Conservation (phyloP, 2,888 invertebrate species). For the Conomelus anceps region DNA sequence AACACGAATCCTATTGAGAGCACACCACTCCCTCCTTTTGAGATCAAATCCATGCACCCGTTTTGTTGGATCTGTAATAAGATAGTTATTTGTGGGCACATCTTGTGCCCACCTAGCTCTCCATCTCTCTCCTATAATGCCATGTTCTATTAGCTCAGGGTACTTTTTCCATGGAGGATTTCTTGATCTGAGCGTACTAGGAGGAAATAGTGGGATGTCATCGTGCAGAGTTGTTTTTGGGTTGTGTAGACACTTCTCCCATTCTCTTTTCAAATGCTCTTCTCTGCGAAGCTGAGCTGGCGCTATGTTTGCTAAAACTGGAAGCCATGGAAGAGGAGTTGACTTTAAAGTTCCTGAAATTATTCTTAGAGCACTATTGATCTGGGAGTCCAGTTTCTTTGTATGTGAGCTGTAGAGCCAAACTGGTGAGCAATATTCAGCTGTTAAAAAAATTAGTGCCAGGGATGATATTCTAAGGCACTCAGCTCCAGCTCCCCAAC, state of each 20-base stretch:
- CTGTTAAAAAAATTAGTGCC: background rate
- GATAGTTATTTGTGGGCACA: too few relatives aligned
- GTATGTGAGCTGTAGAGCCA: too few relatives aligned
- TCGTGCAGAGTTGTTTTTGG: background rate
- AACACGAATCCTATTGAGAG: background rate
- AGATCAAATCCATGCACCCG: background rate
- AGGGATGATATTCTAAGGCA: constrained; percentile 6
- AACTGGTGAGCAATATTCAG: background rate
- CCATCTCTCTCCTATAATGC: background rate
- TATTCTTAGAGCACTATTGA: background rate
- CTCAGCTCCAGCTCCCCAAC: constrained; percentile 3
- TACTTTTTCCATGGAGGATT: too few relatives aligned
- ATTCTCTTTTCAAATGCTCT: background rate
- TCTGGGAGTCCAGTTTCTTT: background rate
- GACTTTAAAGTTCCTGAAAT: background rate
- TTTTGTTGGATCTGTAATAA: background rate
- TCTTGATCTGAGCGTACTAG: background rate
- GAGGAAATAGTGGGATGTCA: background rate
- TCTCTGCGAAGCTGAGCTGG: background rate
- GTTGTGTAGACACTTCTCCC: background rate
- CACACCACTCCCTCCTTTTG: background rate
- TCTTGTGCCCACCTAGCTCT: background rate
- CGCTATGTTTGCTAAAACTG: background rate
- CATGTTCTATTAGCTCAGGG: background rate
- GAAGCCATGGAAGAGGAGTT: background rate